Base-by-base conservation (phyloP, 2,113 vertebrate genomes). In the Crocuta crocuta region DNA sequence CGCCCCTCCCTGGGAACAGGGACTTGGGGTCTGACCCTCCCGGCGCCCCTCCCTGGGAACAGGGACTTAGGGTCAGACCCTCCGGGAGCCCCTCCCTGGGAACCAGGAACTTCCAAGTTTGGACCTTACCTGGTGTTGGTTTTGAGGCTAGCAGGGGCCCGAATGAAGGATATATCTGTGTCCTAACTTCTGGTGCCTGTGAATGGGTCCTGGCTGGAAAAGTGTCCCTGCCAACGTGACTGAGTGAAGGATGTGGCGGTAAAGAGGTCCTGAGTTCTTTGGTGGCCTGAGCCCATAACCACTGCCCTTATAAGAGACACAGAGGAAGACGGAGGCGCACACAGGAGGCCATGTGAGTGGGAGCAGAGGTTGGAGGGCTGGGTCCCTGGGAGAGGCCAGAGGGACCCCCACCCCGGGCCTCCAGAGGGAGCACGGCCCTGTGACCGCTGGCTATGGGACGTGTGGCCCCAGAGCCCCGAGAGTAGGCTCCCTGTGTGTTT, bases 401-500 rank as follows among this genome's bases (percentile, higher is more conserved):
- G 6, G n/a, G 28, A 45, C 7, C 7, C 9, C 68, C 28, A 2
- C 55, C 73, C 2, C 4, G 4, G 26, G 48, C 61, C 73, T 71
- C 65, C 0, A 2, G 81, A 61, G 39, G 80, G 66, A n/a, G 10
- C 15, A 0, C 16, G 1, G 79, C 48, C 16, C 63, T 24, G 48
- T 2, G 19, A 71, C 35, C 11, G 65, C 43, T 17, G 33, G 28
- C 43, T 17, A 2, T 58, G 28, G 3, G 31, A 26, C 28, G 3
- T 33, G 16, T 13, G 17, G 50, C 74, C 31, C 33, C 35, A 48
- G 48, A 58, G 23, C 65, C 6, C 7, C 7, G 65, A 31, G 39
- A 7, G 5, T 21, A 9, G 0, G 0, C 17, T 24, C 80, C 26
- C 13, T 21, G 0, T 50, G 79, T 19, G 50, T 45, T 12, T 28